Conservation (phyloP, 2,888 invertebrate genomes). For the Empis livida region DNA sequence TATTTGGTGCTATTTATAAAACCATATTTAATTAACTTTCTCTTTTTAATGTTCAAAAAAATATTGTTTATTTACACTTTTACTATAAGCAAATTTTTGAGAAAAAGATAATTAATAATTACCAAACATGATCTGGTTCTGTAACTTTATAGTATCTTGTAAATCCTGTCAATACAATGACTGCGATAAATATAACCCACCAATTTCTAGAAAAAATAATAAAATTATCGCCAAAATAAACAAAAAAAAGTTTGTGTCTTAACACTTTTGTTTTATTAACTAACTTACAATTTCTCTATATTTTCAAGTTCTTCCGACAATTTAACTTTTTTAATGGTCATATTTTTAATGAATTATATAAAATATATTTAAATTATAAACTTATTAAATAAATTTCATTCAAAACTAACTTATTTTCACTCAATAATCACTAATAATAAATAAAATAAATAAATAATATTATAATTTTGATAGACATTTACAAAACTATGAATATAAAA, state of each 20-base stretch:
- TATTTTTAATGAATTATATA: slow-evolving; percentile 5
- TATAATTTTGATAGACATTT: slow-evolving; percentile 1
- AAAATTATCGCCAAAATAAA: neutral
- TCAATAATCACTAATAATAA: neutral
- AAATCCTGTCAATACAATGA: slow-evolving; percentile 52
- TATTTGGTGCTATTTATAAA: neutral
- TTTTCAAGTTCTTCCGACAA: neutral
- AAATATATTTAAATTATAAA: slow-evolving; percentile 7
- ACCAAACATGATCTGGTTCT: slow-evolving; percentile 92
- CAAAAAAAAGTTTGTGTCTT: slow-evolving; percentile 13
- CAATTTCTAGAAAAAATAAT: slow-evolving; percentile 32
- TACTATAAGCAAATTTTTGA: too few relatives aligned
- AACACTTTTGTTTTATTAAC: slow-evolving; percentile 15
- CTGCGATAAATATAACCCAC: slow-evolving; percentile 53
- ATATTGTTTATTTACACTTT: too few relatives aligned
- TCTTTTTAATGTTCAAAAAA: too few relatives aligned
- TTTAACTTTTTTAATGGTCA: slow-evolving; percentile 3
- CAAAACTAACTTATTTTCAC: neutral
- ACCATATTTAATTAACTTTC: too few relatives aligned
- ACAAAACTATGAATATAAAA: too few relatives aligned
- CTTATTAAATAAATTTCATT: slow-evolving; percentile 1
- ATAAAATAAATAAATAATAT: slow-evolving; percentile 3
- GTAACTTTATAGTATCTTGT: slow-evolving; percentile 83
- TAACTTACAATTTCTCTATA: slow-evolving; percentile 15
- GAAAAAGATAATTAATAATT: slow-evolving; percentile 26